Evolutionary conservation across 2,888 invertebrate species (phyloP).

Genomic region (Pristionchus arcanus): DNA sequence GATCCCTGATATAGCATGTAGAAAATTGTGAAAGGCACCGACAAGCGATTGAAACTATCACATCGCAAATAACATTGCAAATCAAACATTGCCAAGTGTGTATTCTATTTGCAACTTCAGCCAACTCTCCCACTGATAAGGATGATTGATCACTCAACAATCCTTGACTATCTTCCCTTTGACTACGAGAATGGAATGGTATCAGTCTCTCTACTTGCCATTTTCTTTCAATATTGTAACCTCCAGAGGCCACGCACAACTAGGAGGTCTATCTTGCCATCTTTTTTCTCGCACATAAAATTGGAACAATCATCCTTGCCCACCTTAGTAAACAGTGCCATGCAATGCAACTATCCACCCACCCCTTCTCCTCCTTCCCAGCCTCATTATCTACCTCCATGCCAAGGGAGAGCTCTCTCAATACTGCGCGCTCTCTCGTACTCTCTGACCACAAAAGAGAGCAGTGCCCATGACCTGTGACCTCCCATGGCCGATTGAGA

Average conservation of each 20-base stretch:
- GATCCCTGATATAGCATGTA: neutral
- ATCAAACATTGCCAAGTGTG: neutral
- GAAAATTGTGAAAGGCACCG: neutral
- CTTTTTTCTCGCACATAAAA: too few relatives aligned
- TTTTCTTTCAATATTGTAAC: neutral
- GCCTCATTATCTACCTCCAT: conserved; percentile 28
- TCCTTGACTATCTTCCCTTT: neutral
- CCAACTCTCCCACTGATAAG: conserved; percentile 25
- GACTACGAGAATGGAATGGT: neutral
- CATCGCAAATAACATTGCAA: neutral
- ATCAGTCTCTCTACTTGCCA: neutral
- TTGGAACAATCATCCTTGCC: neutral
- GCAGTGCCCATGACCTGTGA: conserved; percentile 31
- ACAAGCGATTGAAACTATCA: neutral
- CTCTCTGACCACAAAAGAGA: neutral
- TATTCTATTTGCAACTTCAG: neutral
- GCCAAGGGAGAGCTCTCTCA: neutral
- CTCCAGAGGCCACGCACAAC: neutral
- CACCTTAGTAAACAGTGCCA: neutral
- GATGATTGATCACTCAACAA: conserved; percentile 43
- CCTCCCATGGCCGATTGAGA: conserved; percentile 18
- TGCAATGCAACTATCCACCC: neutral
- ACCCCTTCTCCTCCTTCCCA: neutral
- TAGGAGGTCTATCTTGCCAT: neutral
- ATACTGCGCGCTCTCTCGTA: neutral